Evolutionary conservation across 2,113 vertebrate species (phyloP).

Genomic region (Oncorhynchus nerka): DNA sequence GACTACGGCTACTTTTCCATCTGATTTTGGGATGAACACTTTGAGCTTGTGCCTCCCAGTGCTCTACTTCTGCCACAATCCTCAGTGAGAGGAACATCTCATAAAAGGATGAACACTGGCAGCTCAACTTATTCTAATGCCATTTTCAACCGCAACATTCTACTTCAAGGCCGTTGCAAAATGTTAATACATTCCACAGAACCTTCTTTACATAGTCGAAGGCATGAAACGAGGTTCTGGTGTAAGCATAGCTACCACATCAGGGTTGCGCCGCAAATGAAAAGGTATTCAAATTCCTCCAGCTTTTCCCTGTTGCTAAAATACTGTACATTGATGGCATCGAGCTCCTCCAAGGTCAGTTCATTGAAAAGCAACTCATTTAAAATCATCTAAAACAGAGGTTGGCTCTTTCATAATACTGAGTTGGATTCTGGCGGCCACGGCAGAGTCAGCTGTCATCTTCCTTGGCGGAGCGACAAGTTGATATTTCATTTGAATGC

Average conservation of each 20-base stretch:
- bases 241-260: no score
- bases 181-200: no score
- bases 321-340: slow-evolving; percentile 26
- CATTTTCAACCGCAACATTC: neutral
- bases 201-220: no score
- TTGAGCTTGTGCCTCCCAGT: no score
- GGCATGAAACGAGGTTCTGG: no score
- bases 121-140: neutral
- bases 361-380: slow-evolving; percentile 42
- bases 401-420: slow-evolving; percentile 13
- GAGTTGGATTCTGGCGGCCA: slow-evolving; percentile 51
- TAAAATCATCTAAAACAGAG: slow-evolving; percentile 50
- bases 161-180: no score
- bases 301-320: slow-evolving; percentile 24
- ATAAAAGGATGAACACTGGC: no score
- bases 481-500: slow-evolving; percentile 76
- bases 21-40: no score
- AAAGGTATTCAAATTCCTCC: neutral
- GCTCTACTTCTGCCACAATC: neutral
- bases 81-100: no score
- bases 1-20: no score
- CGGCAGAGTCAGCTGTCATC: slow-evolving; percentile 57
- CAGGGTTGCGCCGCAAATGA: no score
- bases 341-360: slow-evolving; percentile 26
- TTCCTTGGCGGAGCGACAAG: slow-evolving; percentile 65